Percentiles rank a stretch among this genome's conserved stretches.
Conservation (phyloP, 2,113 vertebrate species). For the Amphiprion percula region DNA sequence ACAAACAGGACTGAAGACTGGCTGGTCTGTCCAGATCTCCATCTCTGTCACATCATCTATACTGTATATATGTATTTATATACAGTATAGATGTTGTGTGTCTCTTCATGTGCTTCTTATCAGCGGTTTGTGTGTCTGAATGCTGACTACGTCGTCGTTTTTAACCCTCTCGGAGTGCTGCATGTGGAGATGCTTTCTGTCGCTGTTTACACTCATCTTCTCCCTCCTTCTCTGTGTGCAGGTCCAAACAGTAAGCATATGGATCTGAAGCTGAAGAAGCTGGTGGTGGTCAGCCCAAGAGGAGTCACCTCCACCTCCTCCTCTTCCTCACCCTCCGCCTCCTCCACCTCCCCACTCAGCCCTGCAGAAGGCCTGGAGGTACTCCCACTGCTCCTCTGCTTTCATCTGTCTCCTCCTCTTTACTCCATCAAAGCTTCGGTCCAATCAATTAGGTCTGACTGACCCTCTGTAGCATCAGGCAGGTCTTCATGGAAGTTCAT, state of each 20-base stretch:
- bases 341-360: conserved; percentile 78
- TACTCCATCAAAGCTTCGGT: conserved; percentile 64
- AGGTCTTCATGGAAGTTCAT: conserved; percentile 62
- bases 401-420: background rate
- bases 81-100: background rate
- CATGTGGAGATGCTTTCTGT: background rate
- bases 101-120: conserved; percentile 35
- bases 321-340: conserved; percentile 78
- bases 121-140: conserved; percentile 27
- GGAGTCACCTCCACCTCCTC: conserved; percentile 83
- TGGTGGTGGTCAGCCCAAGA: conserved; percentile 90
- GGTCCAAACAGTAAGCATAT: conserved; percentile 91
- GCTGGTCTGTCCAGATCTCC: conserved; percentile 33
- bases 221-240: conserved; percentile 60
- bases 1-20: conserved; percentile 39
- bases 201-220: background rate
- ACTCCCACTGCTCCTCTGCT: conserved; percentile 23
- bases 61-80: background rate
- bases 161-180: background rate
- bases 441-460: conserved; percentile 72
- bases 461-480: conserved; percentile 64
- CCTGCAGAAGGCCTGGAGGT: conserved; percentile 76
- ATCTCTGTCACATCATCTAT: conserved; percentile 10
- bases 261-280: conserved; percentile 94
- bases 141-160: background rate